Evolutionary conservation across 2,797 vertebrate genomes (phyloP).

Genomic region (Enteromius thamalakanensis): DNA sequence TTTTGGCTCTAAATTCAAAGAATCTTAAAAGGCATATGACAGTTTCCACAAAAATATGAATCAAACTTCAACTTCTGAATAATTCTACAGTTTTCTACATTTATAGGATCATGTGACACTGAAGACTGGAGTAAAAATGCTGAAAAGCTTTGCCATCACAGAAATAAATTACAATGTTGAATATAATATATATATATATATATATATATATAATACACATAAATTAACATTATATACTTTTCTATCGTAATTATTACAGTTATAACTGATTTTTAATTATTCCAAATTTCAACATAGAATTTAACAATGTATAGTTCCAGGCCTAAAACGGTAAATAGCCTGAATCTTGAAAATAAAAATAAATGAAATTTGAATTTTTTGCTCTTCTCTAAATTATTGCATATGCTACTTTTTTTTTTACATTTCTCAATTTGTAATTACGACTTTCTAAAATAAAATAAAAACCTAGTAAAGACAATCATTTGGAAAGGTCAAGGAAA

Average conservation of each 20-base stretch:
- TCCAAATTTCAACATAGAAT: not conserved
- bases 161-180: not conserved
- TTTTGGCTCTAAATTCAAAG: not conserved
- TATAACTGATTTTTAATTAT: not conserved
- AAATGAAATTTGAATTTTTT: not conserved
- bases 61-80: not conserved
- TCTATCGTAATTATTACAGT: not conserved
- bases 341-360: not conserved
- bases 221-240: not conserved
- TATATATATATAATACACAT: not conserved
- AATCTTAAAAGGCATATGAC: not conserved
- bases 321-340: not conserved
- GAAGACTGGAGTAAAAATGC: not conserved
- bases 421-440: too few relatives aligned
- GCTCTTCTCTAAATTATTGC: not conserved
- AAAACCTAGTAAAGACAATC: not conserved
- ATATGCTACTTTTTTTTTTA: too few relatives aligned
- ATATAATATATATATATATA: not conserved
- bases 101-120: not conserved
- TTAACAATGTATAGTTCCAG: not conserved
- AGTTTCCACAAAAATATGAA: not conserved
- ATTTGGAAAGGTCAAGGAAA: not conserved
- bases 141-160: not conserved
- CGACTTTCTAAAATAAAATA: not conserved
- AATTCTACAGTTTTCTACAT: not conserved